These are phyloP conservation scores for Tachina fera DNA, from an alignment of 2,888 invertebrate species.

Conservation along the genomic window DNA sequence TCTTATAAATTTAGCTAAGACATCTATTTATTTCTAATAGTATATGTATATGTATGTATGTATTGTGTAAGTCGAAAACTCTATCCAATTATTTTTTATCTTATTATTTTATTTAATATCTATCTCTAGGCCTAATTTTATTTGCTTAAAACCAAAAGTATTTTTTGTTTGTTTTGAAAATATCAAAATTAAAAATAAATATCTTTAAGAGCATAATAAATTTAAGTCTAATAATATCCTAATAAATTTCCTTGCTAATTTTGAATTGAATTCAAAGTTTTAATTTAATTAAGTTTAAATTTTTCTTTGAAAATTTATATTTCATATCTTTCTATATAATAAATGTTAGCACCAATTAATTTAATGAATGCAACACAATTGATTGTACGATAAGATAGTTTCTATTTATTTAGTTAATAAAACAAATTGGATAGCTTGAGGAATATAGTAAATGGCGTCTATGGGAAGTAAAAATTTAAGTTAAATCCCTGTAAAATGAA, in stretches of 20 bases:
- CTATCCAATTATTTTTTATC: background rate
- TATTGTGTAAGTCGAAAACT: background rate
- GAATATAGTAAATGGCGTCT: too few relatives aligned
- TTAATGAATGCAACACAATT: constrained; percentile 77
- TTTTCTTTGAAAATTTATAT: constrained; percentile 58
- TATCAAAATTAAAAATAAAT: background rate
- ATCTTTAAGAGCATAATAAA: background rate
- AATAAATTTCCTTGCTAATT: constrained; percentile 46
- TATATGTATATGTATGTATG: background rate
- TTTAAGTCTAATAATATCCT: constrained; percentile 21
- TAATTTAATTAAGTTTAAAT: constrained; percentile 50
- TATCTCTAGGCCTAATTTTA: background rate
- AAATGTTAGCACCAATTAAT: constrained; percentile 79
- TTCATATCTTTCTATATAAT: constrained; percentile 43
- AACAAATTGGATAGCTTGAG: background rate
- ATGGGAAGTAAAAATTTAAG: too few relatives aligned
- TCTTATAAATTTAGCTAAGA: constrained; percentile 30
- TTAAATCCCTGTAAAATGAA: too few relatives aligned
- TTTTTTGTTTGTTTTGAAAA: background rate
- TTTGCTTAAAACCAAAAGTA: background rate
- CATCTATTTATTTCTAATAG: constrained; percentile 34
- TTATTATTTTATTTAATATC: background rate
- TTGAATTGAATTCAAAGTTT: constrained; percentile 69
- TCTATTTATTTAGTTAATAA: background rate
- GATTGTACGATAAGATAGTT: constrained; percentile 67